These are phyloP conservation scores for Coptodon rendalli DNA, from an alignment of 2,113 vertebrate species.

Conservation along the genomic window DNA sequence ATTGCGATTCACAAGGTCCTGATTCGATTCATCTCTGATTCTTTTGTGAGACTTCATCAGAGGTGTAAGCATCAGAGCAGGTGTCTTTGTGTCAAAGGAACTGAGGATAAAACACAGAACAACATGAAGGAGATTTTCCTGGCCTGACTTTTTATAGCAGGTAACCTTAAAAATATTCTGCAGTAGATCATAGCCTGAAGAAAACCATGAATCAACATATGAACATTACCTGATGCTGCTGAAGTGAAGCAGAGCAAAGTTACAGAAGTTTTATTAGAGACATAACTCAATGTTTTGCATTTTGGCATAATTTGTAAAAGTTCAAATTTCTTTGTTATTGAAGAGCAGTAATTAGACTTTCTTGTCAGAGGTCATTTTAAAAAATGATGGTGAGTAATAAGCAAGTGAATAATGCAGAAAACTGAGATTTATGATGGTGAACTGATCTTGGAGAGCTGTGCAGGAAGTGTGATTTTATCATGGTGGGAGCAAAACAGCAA, in stretches of 20 bases:
- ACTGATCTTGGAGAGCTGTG: background rate
- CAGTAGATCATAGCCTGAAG: background rate
- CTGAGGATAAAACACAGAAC: background rate
- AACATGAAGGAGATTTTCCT: background rate
- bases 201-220: background rate
- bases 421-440: background rate
- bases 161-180: background rate
- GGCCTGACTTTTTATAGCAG: background rate
- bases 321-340: background rate
- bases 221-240: background rate
- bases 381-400: background rate
- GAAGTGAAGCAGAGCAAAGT: background rate
- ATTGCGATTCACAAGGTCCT: background rate
- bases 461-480: background rate
- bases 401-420: background rate
- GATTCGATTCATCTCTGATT: background rate
- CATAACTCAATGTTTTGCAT: background rate
- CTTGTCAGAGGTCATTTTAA: background rate
- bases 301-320: background rate
- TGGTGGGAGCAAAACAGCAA: background rate
- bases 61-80: background rate
- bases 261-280: background rate
- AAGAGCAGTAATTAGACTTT: background rate
- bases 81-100: background rate
- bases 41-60: background rate